Conservation (phyloP, 2,888 invertebrate genomes). For the Ceriagrion tenellum region DNA sequence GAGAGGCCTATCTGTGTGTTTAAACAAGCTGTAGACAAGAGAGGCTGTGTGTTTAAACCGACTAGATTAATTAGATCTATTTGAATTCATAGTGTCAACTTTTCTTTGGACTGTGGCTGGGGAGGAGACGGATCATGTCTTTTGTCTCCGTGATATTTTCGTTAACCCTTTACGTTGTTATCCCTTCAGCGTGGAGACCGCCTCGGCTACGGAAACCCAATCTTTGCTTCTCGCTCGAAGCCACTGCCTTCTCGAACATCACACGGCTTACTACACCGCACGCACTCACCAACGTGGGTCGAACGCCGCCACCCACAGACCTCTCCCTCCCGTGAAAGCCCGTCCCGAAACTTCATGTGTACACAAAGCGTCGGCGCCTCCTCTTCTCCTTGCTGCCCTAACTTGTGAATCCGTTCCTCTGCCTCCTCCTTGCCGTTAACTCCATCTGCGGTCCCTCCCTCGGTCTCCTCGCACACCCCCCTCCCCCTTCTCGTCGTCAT, state of each 20-base stretch:
- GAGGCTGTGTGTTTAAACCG: too few species aligned
- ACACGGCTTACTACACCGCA: not conserved
- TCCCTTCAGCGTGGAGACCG: not conserved
- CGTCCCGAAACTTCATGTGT: not conserved
- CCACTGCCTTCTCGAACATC: not conserved
- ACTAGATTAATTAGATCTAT: too few species aligned
- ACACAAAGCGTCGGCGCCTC: not conserved
- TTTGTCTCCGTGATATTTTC: not conserved
- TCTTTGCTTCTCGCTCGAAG: not conserved
- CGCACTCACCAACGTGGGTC: not conserved
- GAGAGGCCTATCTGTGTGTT: not conserved
- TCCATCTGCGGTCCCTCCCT: too few species aligned
- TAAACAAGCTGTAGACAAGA: not conserved
- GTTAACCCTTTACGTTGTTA: not conserved
- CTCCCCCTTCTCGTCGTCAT: too few species aligned
- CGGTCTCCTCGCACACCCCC: too few species aligned
- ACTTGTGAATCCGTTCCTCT: not conserved
- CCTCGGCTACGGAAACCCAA: not conserved
- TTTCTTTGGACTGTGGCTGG: too few species aligned
- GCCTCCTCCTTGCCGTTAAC: too few species aligned
- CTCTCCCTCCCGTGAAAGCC: not conserved
- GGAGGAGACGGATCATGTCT: too few species aligned
- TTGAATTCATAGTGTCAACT: too few species aligned
- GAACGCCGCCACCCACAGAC: not conserved
- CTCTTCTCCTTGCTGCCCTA: not conserved